Percentiles rank a stretch among this genome's conserved stretches.
Evolutionary conservation across 2,113 vertebrate species (phyloP).

Genomic region (Sigmodon hispidus): DNA sequence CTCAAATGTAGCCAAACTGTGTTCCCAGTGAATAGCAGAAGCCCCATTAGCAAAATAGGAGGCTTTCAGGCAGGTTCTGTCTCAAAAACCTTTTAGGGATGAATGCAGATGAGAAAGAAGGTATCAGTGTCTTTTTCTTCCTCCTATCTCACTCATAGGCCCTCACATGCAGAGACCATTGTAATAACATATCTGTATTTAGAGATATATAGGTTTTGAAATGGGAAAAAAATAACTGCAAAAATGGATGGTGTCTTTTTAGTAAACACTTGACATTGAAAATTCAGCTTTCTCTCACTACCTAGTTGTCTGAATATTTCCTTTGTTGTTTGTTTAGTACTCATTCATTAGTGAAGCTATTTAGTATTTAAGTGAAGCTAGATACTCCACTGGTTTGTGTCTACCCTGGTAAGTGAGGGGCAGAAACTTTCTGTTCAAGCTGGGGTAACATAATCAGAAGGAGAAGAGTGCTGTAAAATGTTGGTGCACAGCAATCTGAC

Average conservation of each 20-base stretch:
- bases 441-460: not conserved
- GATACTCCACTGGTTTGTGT: not conserved
- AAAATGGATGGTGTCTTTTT: not conserved
- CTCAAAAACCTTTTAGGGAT: conserved; percentile 51
- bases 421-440: not conserved
- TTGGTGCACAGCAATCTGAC: too few species aligned
- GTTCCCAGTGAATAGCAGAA: not conserved
- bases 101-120: not conserved
- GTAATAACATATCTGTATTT: not conserved
- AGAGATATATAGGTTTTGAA: conserved; percentile 27
- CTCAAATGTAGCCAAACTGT: not conserved
- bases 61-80: conserved; percentile 49
- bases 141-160: not conserved
- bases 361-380: conserved; percentile 30
- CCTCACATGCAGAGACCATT: not conserved
- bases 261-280: not conserved
- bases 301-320: not conserved
- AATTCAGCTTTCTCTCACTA: not conserved
- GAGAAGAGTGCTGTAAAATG: not conserved
- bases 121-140: not conserved
- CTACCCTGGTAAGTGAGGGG: not conserved
- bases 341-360: not conserved
- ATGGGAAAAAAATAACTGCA: not conserved
- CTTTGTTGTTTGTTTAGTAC: not conserved
- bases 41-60: conserved; percentile 30